phyloP scores from a whole-genome alignment of 2,113 vertebrate genomes.

The Zingel zingel region DNA sequence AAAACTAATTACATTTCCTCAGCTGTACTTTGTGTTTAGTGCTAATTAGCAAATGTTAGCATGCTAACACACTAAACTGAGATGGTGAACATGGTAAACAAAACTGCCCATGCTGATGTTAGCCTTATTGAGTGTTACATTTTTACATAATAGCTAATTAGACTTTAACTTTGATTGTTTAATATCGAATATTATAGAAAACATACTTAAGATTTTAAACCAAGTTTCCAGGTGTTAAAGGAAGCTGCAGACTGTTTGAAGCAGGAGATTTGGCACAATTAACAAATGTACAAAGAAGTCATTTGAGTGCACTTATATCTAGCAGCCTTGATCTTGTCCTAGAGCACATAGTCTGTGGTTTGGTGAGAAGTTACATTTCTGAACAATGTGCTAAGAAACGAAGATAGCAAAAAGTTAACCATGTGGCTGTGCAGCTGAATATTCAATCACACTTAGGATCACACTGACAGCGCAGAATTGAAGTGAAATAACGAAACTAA shows the following conservation, averaged over 20 bases:
- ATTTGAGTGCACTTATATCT: background rate
- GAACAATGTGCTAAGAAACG: constrained; percentile 2
- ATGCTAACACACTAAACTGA: background rate
- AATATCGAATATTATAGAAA: background rate
- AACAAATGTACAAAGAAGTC: background rate
- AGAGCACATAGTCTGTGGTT: background rate
- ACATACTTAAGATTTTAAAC: background rate
- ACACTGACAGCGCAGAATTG: constrained; percentile 10
- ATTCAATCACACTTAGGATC: background rate
- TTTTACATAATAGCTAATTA: background rate
- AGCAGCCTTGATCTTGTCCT: background rate
- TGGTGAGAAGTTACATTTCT: constrained; percentile 19
- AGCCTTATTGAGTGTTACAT: background rate
- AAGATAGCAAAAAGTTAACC: constrained; percentile 32
- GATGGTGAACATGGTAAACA: background rate
- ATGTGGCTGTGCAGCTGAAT: constrained; percentile 6
- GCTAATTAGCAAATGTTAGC: background rate
- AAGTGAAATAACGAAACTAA: background rate
- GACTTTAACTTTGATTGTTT: background rate
- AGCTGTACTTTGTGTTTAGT: background rate
- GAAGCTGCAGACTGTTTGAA: background rate
- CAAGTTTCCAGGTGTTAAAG: background rate
- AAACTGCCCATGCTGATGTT: background rate
- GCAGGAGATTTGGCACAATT: background rate
- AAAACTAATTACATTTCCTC: background rate